Percentiles rank a stretch among this genome's conserved stretches.
Conservation (phyloP, 2,113 vertebrate genomes). For the Pterocles burchelli region DNA sequence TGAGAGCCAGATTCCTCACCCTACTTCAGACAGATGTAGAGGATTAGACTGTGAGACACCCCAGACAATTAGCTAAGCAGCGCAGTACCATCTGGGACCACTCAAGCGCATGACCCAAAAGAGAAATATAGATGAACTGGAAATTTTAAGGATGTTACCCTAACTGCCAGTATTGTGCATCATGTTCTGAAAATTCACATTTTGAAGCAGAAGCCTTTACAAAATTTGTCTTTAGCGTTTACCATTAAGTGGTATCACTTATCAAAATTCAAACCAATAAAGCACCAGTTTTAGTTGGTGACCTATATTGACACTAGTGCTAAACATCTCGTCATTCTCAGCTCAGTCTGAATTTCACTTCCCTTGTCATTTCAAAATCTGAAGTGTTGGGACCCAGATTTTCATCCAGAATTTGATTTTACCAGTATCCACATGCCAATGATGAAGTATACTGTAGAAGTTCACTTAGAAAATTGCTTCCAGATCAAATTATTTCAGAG, state of each 20-base stretch:
- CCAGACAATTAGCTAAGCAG: neutral
- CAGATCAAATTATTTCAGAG: neutral
- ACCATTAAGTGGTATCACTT: neutral
- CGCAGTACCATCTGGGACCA: neutral
- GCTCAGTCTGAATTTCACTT: neutral
- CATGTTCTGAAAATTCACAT: neutral
- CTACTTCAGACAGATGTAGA: neutral
- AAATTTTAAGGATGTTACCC: neutral
- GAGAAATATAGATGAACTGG: neutral
- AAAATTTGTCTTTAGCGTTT: neutral
- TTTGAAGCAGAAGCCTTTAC: neutral
- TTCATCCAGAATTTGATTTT: neutral
- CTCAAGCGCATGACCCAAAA: neutral
- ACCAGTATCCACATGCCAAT: neutral
- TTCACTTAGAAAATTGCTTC: neutral
- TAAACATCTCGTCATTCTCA: neutral
- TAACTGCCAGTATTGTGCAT: neutral
- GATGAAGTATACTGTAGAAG: neutral
- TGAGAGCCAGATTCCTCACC: neutral
- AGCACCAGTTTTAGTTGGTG: neutral
- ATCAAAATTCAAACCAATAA: neutral
- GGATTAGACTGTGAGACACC: neutral
- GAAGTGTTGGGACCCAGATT: neutral
- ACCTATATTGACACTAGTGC: neutral
- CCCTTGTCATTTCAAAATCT: neutral